phyloP scores from a whole-genome alignment of 2,888 invertebrate genomes.

The Dryobota labecula region DNA sequence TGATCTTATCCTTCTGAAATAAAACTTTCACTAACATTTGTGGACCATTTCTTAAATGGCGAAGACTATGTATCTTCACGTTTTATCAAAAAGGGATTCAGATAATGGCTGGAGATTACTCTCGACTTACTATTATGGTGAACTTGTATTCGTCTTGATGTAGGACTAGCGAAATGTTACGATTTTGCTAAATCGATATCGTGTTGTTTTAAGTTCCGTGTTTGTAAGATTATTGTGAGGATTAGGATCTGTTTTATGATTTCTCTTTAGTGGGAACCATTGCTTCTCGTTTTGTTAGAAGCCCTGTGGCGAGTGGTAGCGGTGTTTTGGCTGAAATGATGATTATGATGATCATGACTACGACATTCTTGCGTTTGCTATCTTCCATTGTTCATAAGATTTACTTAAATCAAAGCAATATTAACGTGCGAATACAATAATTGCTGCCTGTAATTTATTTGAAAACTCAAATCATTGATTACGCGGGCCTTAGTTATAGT shows the following conservation, averaged over 20 bases:
- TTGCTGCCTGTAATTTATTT: too few species aligned
- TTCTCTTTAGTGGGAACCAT: neutral
- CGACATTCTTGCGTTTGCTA: neutral
- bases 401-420: too few species aligned
- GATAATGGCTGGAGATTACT: slow-evolving; percentile 51
- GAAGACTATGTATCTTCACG: slow-evolving; percentile 49
- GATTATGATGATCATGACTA: too few species aligned
- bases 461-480: neutral
- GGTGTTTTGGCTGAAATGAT: too few species aligned
- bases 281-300: neutral
- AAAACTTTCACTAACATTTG: slow-evolving; percentile 60
- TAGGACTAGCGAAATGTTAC: slow-evolving; percentile 29
- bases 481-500: neutral
- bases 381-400: too few species aligned
- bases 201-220: slow-evolving; percentile 16
- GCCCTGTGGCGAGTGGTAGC: neutral
- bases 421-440: too few species aligned
- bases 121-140: slow-evolving; percentile 42
- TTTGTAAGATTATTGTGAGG: slow-evolving; percentile 3
- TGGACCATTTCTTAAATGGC: slow-evolving; percentile 57
- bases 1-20: slow-evolving; percentile 53
- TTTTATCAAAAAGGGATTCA: slow-evolving; percentile 58
- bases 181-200: slow-evolving; percentile 34
- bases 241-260: slow-evolving; percentile 1
- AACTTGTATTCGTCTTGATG: slow-evolving; percentile 34